These are phyloP conservation scores for Volucella inanis DNA, from an alignment of 2,888 invertebrate genomes.

Conservation along the genomic window DNA sequence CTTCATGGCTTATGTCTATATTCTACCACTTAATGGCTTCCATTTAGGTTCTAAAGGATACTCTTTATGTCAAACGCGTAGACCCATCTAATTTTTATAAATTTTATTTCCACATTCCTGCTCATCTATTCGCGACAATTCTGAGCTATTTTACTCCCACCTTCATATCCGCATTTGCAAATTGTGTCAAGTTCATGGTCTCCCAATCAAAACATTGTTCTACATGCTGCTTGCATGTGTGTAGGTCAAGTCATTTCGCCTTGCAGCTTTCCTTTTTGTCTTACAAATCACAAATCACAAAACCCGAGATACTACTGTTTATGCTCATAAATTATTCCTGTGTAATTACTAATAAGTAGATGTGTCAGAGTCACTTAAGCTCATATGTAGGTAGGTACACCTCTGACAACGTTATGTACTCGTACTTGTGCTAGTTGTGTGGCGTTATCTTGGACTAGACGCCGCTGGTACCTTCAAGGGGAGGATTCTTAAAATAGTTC, in stretches of 20 bases:
- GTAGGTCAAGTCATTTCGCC: conserved; percentile 52
- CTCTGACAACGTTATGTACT: conserved; percentile 44
- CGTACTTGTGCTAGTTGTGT: not conserved
- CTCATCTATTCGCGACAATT: conserved; percentile 1
- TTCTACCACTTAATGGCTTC: too few species aligned
- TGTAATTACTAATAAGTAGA: conserved; percentile 71
- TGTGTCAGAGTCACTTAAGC: conserved; percentile 71
- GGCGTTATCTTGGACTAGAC: not conserved
- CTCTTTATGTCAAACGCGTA: too few species aligned
- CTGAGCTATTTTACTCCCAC: not conserved
- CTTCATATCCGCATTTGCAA: conserved; percentile 21
- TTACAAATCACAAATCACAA: not conserved
- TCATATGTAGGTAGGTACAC: conserved; percentile 50
- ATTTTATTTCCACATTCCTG: not conserved
- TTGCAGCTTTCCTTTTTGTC: conserved; percentile 38
- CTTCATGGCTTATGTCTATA: too few species aligned
- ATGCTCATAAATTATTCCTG: conserved; percentile 66
- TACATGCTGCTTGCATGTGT: not conserved
- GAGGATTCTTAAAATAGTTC: conserved; percentile 53
- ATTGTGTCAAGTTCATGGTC: conserved; percentile 66
- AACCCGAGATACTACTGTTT: not conserved
- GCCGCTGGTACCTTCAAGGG: conserved; percentile 26
- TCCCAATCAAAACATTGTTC: conserved; percentile 16
- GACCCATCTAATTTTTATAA: not conserved
- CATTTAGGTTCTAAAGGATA: too few species aligned